Conservation (phyloP, 1,140 invertebrate species). For the fruit fly (Drosophila melanogaster) region DNA sequence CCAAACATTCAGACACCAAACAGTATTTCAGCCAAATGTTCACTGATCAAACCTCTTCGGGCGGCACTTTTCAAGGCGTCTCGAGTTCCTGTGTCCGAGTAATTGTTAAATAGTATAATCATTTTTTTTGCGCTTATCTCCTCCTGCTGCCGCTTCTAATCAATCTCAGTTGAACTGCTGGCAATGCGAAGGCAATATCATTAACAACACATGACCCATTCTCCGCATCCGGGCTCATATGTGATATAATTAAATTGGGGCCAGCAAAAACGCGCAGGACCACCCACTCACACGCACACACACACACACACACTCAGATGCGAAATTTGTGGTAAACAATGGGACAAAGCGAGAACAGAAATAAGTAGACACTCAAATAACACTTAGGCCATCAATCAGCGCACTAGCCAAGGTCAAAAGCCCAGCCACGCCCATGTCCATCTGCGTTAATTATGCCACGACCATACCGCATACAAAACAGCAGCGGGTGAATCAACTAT, state of each 20-base stretch:
- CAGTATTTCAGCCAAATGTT: conserved; percentile 13
- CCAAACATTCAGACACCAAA: too few relatives aligned
- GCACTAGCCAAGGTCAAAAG: conserved; percentile 65
- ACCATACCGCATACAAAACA: conserved; percentile 68
- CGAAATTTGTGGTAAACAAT: conserved; percentile 23
- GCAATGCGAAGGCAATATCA: conserved; percentile 61
- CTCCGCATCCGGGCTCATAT: conserved; percentile 31
- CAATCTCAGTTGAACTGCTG: conserved; percentile 57
- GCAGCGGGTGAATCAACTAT: conserved; percentile 43
- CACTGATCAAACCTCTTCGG: neutral
- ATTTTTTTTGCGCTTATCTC: conserved; percentile 33
- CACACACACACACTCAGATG: too few relatives aligned
- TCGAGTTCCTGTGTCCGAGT: conserved; percentile 14
- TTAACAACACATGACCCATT: conserved; percentile 64
- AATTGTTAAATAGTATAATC: conserved; percentile 51
- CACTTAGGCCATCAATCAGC: conserved; percentile 80
- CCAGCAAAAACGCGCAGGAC: conserved; percentile 26
- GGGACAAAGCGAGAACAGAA: conserved; percentile 26
- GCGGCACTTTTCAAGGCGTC: conserved; percentile 4
- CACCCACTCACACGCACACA: conserved; percentile 3
- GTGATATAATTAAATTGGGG: conserved; percentile 68
- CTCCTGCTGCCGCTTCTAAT: conserved; percentile 41
- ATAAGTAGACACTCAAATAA: conserved; percentile 76
- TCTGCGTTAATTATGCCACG: conserved; percentile 67
- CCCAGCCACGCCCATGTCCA: conserved; percentile 36